Evolutionary conservation across 2,113 vertebrate species (phyloP).

Genomic region (Osmerus eperlanus): DNA sequence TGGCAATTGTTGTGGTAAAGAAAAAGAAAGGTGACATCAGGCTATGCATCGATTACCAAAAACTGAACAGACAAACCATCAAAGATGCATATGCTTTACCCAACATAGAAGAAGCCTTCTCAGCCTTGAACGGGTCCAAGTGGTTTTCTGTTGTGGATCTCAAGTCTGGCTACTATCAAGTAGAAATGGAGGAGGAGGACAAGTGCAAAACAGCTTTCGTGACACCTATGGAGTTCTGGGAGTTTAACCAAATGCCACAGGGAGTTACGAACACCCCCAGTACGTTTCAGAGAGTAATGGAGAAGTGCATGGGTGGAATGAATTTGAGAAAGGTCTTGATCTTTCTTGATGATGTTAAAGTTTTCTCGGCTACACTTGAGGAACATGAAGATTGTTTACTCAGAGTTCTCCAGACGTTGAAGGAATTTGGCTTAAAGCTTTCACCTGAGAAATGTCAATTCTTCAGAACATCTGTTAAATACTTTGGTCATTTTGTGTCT

Average conservation of each 20-base stretch:
- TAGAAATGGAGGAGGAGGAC: not conserved
- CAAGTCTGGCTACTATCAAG: not conserved
- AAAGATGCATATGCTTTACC: conserved; percentile 4
- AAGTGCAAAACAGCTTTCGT: not conserved
- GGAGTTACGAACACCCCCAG: not conserved
- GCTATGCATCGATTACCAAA: conserved; percentile 6
- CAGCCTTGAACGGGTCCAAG: not conserved
- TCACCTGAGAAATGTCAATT: conserved; percentile 12
- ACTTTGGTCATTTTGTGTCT: conserved; percentile 12
- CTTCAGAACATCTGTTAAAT: not conserved
- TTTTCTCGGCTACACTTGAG: too few relatives aligned
- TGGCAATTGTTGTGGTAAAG: not conserved
- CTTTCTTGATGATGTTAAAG: too few relatives aligned
- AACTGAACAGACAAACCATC: not conserved
- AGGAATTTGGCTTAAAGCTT: conserved; percentile 1
- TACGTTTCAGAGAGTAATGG: not conserved
- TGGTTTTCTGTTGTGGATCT: not conserved
- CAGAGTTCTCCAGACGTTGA: not conserved
- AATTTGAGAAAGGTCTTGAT: too few relatives aligned
- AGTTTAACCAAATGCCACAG: not conserved
- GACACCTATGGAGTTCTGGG: not conserved
- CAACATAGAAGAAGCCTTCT: not conserved
- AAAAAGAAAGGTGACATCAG: conserved; percentile 17
- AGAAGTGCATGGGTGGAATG: not conserved
- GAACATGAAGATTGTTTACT: not conserved